Evolutionary conservation across 2,797 vertebrate species (phyloP).

Genomic region (Amblyopsis hoosieri): DNA sequence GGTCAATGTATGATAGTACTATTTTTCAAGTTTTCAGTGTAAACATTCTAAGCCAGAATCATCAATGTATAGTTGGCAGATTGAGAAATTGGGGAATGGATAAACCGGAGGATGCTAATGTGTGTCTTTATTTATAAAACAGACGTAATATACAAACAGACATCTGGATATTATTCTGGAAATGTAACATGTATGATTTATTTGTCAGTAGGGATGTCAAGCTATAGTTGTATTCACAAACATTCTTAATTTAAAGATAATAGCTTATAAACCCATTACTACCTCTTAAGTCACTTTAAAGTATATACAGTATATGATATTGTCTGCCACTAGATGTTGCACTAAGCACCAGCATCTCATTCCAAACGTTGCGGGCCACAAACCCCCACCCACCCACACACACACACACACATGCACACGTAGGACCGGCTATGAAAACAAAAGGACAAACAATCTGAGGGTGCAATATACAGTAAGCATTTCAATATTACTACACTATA

Average conservation of each 20-base stretch:
- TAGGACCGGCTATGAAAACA: too few relatives aligned
- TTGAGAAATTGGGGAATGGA: background rate
- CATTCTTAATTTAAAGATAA: background rate
- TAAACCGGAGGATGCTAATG: too few relatives aligned
- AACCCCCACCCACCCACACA: too few relatives aligned
- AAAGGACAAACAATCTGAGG: background rate
- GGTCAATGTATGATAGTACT: slow-evolving; percentile 9
- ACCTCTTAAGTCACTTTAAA: background rate
- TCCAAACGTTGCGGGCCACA: too few relatives aligned
- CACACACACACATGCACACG: background rate
- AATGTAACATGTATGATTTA: background rate
- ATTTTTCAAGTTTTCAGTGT: slow-evolving; percentile 10
- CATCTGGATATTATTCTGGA: background rate
- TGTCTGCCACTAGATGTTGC: too few relatives aligned
- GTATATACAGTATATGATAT: background rate
- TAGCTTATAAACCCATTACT: background rate
- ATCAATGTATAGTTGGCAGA: background rate
- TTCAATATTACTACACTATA: background rate
- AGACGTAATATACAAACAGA: too few relatives aligned
- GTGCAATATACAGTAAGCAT: background rate
- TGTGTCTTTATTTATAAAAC: background rate
- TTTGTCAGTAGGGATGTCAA: too few relatives aligned
- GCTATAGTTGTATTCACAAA: background rate
- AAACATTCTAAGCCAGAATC: background rate
- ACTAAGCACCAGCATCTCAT: too few relatives aligned